Conservation (phyloP, 2,888 invertebrate species). For the Cactoblastis cactorum region DNA sequence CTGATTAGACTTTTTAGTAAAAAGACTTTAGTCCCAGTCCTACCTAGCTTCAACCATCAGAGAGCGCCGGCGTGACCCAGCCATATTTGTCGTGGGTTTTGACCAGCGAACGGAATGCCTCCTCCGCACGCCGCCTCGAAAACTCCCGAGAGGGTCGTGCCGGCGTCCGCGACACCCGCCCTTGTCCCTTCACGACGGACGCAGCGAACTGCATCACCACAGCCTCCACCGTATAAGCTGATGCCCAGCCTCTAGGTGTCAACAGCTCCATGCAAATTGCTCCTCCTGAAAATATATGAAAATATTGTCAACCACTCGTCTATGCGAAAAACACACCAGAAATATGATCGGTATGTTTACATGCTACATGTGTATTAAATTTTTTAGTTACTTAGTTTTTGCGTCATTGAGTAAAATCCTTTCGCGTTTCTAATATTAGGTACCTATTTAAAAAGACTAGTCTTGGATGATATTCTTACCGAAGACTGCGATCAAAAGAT, state of each 20-base stretch:
- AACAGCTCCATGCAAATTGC: constrained; percentile 94
- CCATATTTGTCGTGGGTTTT: constrained; percentile 95
- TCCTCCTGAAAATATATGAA: constrained; percentile 73
- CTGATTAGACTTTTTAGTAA: too few relatives aligned
- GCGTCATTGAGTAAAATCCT: too few relatives aligned
- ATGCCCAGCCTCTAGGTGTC: constrained; percentile 93
- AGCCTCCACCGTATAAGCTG: constrained; percentile 92
- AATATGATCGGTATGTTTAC: too few relatives aligned
- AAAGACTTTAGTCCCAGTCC: too few relatives aligned
- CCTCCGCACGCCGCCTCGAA: constrained; percentile 89
- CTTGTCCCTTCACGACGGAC: constrained; percentile 92
- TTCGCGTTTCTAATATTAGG: too few relatives aligned
- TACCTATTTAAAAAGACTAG: too few relatives aligned
- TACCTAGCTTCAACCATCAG: constrained; percentile 85
- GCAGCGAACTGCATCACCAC: constrained; percentile 94
- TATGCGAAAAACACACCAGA: too few relatives aligned
- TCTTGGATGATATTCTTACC: too few relatives aligned
- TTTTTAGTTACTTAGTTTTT: too few relatives aligned
- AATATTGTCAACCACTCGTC: not conserved
- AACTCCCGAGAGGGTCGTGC: constrained; percentile 89
- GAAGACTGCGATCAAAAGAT: too few relatives aligned
- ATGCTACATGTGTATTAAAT: too few relatives aligned
- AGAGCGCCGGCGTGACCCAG: constrained; percentile 92
- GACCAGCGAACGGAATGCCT: constrained; percentile 91
- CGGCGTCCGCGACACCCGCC: constrained; percentile 89